Evolutionary conservation across 2,113 vertebrate species (phyloP).

Genomic region (Odocoileus virginianus): DNA sequence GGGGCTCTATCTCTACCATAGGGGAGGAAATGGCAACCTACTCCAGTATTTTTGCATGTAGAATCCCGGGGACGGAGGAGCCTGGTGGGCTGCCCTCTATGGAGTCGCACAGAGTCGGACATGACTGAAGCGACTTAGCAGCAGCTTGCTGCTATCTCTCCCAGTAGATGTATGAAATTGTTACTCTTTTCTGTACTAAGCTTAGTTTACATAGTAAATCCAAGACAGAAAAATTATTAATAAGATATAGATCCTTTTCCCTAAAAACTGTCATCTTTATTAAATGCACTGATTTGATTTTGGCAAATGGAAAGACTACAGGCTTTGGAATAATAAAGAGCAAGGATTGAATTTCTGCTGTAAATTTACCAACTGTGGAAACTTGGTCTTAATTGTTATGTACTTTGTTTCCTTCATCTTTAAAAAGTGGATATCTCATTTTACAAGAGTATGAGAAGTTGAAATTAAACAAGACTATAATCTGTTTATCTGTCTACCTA

Average conservation of each 20-base stretch:
- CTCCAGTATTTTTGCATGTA: not conserved
- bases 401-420: not conserved
- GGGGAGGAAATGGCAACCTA: not conserved
- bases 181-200: not conserved
- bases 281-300: not conserved
- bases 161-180: not conserved
- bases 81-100: not conserved
- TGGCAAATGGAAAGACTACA: not conserved
- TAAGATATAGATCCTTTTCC: not conserved
- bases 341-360: not conserved
- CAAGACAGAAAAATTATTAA: not conserved
- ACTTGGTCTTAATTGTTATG: not conserved
- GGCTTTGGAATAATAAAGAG: not conserved
- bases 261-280: not conserved
- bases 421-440: not conserved
- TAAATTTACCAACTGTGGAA: not conserved
- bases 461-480: not conserved
- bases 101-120: accelerated
- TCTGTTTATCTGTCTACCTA: not conserved
- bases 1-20: not conserved
- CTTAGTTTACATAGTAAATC: not conserved
- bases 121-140: not conserved
- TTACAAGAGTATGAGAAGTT: not conserved
- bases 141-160: not conserved
- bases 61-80: not conserved